Evolutionary conservation across 2,888 invertebrate genomes (phyloP).

Genomic region (Orgyia antiqua): DNA sequence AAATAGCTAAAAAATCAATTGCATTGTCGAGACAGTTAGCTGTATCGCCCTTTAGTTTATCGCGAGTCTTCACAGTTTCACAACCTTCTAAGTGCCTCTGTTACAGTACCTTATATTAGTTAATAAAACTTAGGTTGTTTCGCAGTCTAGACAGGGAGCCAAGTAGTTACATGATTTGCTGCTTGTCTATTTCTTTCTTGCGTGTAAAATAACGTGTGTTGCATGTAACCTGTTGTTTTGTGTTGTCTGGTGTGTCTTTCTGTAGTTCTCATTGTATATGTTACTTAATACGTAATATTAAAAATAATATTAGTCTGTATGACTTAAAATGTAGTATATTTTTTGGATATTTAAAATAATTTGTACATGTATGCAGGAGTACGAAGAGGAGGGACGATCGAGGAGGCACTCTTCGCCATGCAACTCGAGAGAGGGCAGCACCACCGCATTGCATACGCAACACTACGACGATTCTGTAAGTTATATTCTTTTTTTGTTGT

Average conservation of each 20-base stretch:
- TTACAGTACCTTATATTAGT: slow-evolving; percentile 7
- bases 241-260: slow-evolving; percentile 21
- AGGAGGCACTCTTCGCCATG: slow-evolving; percentile 85
- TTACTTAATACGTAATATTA: neutral
- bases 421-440: slow-evolving; percentile 82
- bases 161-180: too few relatives aligned
- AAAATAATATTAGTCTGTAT: neutral
- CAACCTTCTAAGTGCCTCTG: slow-evolving; percentile 30
- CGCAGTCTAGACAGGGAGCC: slow-evolving; percentile 20
- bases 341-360: slow-evolving; percentile 9
- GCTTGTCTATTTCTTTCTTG: slow-evolving; percentile 31
- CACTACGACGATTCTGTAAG: slow-evolving; percentile 82
- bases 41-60: slow-evolving; percentile 52
- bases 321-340: neutral
- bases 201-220: slow-evolving; percentile 38
- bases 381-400: slow-evolving; percentile 79
- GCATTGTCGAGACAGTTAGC: slow-evolving; percentile 44
- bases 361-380: slow-evolving; percentile 74
- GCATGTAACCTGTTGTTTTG: slow-evolving; percentile 30
- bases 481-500: slow-evolving; percentile 20
- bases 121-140: neutral
- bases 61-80: slow-evolving; percentile 45
- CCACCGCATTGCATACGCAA: slow-evolving; percentile 78
- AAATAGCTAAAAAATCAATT: slow-evolving; percentile 73
- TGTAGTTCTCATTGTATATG: slow-evolving; percentile 6